Evolutionary conservation across 2,888 invertebrate genomes (phyloP), one percentile per base, ranked within the genome.

Genomic region (Andrena chrysosceles): DNA sequence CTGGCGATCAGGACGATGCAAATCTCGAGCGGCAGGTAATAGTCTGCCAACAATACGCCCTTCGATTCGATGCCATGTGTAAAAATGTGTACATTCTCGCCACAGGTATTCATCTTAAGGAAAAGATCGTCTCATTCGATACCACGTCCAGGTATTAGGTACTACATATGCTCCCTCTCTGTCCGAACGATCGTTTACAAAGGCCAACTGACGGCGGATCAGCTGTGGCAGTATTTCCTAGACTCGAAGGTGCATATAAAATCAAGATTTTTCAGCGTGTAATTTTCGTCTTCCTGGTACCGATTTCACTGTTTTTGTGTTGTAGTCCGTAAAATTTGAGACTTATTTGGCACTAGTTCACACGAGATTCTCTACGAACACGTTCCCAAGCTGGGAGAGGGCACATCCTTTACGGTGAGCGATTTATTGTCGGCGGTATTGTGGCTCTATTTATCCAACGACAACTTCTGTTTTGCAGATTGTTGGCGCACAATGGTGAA

Each of bases 351-450:
- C 99, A 59, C 94, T 99, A 93, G 99, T 99, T 7, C 99, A 99
- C 94, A 99, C 99, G 56, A 96, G 99, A 87, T 99, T 99, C 95
- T 99, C 99, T 16, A 99, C 99, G 86, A 99, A 99, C 94, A 99
- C 99, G 33, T 99, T 99, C 94, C 99, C 99, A 66, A 99, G 98
- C 93, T 99, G 99, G 99, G 99, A 99, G 94, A 96, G 99, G 90
- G 99, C 99, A 23, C 99, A 99, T 95, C 99, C 99, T 16, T 95
- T 99, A 91, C 97, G 99, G 97, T 98, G 93, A 93, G 92, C 5
- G 2, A 0, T 8, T 5, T 2, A 16, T 7, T 23, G n/a, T 1
- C 42, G 42, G 0, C 4, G 16, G 4, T n/a, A 35, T n/a, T 8
- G 10, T n/a, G 16, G 29, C 7, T 7, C n/a, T 2, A 60, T 31